A percentile compares a stretch with the other conserved stretches of the same genome.
Conservation (phyloP, 2,797 vertebrate species). For the Smutsia temminckii region DNA sequence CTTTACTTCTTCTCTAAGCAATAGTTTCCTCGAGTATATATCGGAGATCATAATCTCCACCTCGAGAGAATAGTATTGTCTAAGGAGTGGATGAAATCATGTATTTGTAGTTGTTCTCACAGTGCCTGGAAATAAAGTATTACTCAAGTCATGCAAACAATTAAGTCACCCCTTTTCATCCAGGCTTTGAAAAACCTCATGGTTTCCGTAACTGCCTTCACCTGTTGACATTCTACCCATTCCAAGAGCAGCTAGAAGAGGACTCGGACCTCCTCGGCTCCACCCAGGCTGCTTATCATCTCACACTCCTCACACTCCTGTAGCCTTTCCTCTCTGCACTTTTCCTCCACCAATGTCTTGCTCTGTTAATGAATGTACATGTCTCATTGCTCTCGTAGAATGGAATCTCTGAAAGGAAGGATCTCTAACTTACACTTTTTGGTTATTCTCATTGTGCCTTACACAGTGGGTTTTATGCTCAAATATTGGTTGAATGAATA, state of each 20-base stretch:
- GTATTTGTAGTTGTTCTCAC: neutral
- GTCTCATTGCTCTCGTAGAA: neutral
- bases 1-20: neutral
- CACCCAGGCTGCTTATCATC: neutral
- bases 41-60: neutral
- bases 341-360: neutral
- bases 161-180: neutral
- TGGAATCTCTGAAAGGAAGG: neutral
- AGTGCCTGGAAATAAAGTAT: neutral
- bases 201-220: neutral
- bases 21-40: neutral
- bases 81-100: neutral
- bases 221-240: neutral
- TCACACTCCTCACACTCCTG: neutral
- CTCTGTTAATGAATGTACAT: neutral
- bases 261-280: neutral
- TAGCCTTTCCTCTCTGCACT: neutral
- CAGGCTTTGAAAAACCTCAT: neutral
- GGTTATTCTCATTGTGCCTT: neutral
- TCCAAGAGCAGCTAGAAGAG: neutral
- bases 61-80: neutral
- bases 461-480: neutral
- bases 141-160: neutral
- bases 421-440: neutral
- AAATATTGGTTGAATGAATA: neutral